A percentile compares a stretch with the other conserved stretches of the same genome.
These are phyloP conservation scores for Cercocebus atys DNA, from an alignment of 2,113 vertebrate species.

Conservation along the genomic window DNA sequence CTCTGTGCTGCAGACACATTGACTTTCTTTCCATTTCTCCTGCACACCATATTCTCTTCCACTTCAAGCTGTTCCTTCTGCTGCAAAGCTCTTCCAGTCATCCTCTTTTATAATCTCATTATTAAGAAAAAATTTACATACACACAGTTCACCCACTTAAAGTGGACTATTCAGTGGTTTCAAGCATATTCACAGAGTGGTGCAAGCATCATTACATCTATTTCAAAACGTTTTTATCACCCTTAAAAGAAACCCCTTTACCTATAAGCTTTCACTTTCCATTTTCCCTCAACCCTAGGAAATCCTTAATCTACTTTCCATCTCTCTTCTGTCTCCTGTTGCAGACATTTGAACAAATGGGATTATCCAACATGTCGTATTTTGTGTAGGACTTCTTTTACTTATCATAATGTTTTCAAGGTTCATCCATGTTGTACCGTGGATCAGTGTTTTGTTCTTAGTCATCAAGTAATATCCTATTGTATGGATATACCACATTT, in stretches of 20 bases:
- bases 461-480: not conserved
- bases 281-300: not conserved
- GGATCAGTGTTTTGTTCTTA: not conserved
- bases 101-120: not conserved
- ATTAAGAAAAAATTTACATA: not conserved
- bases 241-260: not conserved
- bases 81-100: not conserved
- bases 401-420: not conserved
- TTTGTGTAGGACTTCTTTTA: not conserved
- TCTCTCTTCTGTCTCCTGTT: not conserved
- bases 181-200: not conserved
- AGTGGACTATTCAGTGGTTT: not conserved
- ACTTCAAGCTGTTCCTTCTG: not conserved
- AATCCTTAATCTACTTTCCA: not conserved
- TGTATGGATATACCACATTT: not conserved
- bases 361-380: not conserved
- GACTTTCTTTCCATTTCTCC: not conserved
- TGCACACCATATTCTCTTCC: accelerated
- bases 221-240: not conserved
- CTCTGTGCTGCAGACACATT: not conserved
- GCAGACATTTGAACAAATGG: not conserved
- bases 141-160: not conserved
- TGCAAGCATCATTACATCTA: not conserved
- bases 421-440: not conserved
- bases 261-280: not conserved